Evolutionary conservation across 2,797 vertebrate species (phyloP), one percentile per base, ranked within the genome.

Genomic region (Acestrorhynchus altus): DNA sequence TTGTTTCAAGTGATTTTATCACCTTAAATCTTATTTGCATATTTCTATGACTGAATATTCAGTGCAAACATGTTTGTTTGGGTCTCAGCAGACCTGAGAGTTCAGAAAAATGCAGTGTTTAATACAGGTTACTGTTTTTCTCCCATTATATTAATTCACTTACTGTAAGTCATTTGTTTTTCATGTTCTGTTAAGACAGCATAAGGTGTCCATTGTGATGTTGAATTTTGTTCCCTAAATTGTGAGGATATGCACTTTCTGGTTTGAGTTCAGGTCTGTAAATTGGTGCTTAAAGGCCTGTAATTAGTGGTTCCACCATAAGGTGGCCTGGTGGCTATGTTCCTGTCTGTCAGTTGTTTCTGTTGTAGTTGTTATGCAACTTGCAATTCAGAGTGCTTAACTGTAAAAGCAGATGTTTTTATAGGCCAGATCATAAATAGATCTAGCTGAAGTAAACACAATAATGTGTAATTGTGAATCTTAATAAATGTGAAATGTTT

Each of bases 331-430:
- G 59, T 4, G 3, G 59, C 31, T 16, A 1, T 35, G 31, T 39
- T n/a, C 28, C 16, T 6, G 26, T 13, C 60, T 16, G 4, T 40
- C 4, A 4, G 12, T 16, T 60, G n/a, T 16, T 15, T 16, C 54
- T 63, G 11, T 63, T 63, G 31, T 63, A 63, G 60, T 42, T 63
- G 60, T 63, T 40, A 1, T 68, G 46, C 66, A 68, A 51, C 66
- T n/a, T 54, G 12, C 60, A 18, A 40, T 39, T 63, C 39, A 39
- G 2, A 39, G 39, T 11, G 9, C 28, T 15, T 10, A 57, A 12
- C 57, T 31, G n/a, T 4, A 4, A 40, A 20, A 61, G 0, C 9
- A 26, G 54, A 20, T 35, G n/a, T 20, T 11, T 28, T 57, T 12
- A 20, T 57, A 57, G 13, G 13, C 56, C 24, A 7, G 49, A 52